Base-by-base conservation (phyloP, 1,140 invertebrate species). In the Tachypleus tridentatus region DNA sequence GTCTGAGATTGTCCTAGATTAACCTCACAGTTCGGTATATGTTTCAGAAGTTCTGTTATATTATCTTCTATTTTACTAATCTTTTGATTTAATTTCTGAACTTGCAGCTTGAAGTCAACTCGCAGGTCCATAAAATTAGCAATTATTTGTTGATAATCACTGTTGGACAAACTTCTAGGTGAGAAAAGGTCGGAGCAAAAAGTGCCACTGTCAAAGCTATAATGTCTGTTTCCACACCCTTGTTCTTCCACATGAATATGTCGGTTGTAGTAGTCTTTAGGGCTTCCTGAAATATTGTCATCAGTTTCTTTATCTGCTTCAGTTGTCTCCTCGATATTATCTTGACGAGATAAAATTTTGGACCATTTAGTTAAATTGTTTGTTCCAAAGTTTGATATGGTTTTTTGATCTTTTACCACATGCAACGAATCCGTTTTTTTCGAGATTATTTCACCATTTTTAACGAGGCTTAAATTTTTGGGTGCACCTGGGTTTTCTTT, bases 81-180 rank as follows among this genome's bases (percentile, higher is more conserved):
- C 70, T 88, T 87, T 72, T 88, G 86, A 74, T 89, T 88, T 64
- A 93, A 81, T 64, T 85, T 80, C 73, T 92, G 89, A 62, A 93
- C 85, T 74, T 93, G 89, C 51, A 92, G 78, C 70, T 91, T 90
- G 4, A 92, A 82, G 71, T 93, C 89, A 60, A 92, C 84, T 72
- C 90, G 88, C 72, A 91, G 88, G 76, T 92, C 89, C 76, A 91
- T 83, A 53, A 93, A 82, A 63, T 87, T 90, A 3, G 87, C 84
- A 64, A 93, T 82, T 64, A 93, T 83, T 77, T 93, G 89, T 67
- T 85, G 84, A 71, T 82, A 83, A 70, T 86, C 84, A 58, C 74
- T 77, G 60, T 75, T 72, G 69, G 76, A 77, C 47, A 71, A 11
- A 11, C 11, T 61, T 49, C 47, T 51, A 4, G 57, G 29, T 1